A percentile compares a stretch with the other conserved stretches of the same genome.
Conservation (phyloP, 2,113 vertebrate genomes). For the Mugil cephalus region DNA sequence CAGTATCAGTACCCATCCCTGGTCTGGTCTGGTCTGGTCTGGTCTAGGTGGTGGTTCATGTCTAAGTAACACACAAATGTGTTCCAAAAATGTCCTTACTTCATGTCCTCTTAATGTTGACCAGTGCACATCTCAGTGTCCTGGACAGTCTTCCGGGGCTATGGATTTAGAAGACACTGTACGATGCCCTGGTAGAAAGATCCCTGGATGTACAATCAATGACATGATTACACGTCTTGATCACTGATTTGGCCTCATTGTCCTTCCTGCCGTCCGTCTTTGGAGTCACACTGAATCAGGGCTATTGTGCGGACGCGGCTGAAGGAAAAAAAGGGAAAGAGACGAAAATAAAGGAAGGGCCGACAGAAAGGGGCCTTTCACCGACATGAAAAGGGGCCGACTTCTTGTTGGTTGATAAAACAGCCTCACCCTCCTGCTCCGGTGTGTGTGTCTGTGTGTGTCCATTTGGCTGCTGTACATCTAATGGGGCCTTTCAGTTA, state of each 20-base stretch:
- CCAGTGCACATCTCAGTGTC: neutral
- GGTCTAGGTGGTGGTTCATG: no score
- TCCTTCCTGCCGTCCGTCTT: slow-evolving; percentile 43
- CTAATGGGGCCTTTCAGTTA: slow-evolving; percentile 82
- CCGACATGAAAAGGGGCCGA: slow-evolving; percentile 63
- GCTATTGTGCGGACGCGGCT: slow-evolving; percentile 43
- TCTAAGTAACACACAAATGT: no score
- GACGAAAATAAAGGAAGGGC: slow-evolving; percentile 64
- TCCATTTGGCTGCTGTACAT: slow-evolving; percentile 73
- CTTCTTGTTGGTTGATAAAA: slow-evolving; percentile 71
- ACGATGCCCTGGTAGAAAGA: slow-evolving; percentile 28
- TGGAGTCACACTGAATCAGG: slow-evolving; percentile 63
- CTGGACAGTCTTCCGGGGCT: neutral
- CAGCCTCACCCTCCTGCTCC: slow-evolving; percentile 39
- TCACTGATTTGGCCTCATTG: slow-evolving; percentile 54
- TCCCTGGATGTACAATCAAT: slow-evolving; percentile 38
- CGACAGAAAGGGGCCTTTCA: slow-evolving; percentile 76
- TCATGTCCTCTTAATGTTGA: neutral
- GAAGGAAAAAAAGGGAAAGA: slow-evolving; percentile 53
- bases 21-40: no score
- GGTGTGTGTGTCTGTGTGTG: no score
- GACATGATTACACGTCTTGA: slow-evolving; percentile 54
- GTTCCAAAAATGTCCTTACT: no score
- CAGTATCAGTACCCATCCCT: no score
- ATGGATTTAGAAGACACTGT: neutral